phyloP scores from a whole-genome alignment of 1,140 invertebrate genomes.

The Elymnias hypermnestra region DNA sequence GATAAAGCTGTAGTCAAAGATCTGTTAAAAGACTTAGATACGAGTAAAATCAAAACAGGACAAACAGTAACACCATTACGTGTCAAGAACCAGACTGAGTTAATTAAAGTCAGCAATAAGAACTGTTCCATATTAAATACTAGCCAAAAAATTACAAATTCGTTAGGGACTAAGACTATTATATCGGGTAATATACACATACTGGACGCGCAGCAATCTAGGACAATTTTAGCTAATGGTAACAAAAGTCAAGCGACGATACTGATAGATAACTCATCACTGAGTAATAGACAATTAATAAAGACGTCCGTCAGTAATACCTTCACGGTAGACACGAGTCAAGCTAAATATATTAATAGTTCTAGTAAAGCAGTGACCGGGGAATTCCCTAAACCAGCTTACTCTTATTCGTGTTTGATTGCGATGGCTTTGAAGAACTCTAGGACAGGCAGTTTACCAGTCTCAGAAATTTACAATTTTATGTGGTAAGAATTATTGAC shows the following conservation, averaged over 20 bases:
- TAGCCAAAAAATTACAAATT: conserved; percentile 64
- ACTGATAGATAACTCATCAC: conserved; percentile 68
- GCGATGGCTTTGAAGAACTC: conserved; percentile 98
- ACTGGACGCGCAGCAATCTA: conserved; percentile 71
- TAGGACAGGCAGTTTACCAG: conserved; percentile 93
- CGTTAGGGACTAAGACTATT: conserved; percentile 70
- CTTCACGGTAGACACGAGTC: conserved; percentile 62
- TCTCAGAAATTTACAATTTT: conserved; percentile 99
- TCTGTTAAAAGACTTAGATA: conserved; percentile 70
- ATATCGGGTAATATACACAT: conserved; percentile 76
- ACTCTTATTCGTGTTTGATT: conserved; percentile 98
- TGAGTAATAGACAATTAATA: conserved; percentile 69
- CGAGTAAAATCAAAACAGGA: conserved; percentile 39
- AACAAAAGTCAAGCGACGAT: conserved; percentile 72
- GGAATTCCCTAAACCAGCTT: conserved; percentile 95
- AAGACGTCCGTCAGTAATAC: conserved; percentile 59
- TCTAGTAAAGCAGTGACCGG: conserved; percentile 75
- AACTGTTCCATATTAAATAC: conserved; percentile 71
- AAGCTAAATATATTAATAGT: conserved; percentile 68
- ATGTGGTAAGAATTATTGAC: conserved; percentile 99
- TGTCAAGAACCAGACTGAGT: conserved; percentile 65
- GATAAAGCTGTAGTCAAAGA: conserved; percentile 77
- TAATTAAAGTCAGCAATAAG: conserved; percentile 68
- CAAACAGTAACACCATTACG: conserved; percentile 47
- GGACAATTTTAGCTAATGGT: conserved; percentile 70